A percentile compares a stretch with the other conserved stretches of the same genome.
phyloP scores from a whole-genome alignment of 2,797 vertebrate species.

The Pogoniulus pusillus region DNA sequence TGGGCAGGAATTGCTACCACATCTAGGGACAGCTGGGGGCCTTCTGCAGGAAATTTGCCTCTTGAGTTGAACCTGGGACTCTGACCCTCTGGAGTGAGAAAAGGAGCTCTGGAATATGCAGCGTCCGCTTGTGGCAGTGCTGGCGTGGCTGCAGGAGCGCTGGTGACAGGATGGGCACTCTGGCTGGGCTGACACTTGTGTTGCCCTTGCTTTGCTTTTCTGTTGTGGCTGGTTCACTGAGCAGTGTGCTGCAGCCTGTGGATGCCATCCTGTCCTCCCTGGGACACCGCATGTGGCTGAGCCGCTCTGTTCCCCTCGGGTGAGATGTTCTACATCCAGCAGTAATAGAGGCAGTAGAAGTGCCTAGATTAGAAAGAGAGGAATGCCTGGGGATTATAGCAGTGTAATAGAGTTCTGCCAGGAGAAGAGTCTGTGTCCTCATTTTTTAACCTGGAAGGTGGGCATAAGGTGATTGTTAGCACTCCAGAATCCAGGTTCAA shows the following conservation, averaged over 20 bases:
- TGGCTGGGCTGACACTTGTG: not conserved
- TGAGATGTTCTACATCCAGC: slow-evolving; percentile 35
- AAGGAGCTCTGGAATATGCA: not conserved
- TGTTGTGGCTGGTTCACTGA: not conserved
- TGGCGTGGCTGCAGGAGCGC: rapidly evolving
- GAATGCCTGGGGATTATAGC: slow-evolving; percentile 47
- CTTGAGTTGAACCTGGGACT: not conserved
- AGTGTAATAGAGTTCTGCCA: slow-evolving; percentile 58
- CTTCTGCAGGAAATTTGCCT: not conserved
- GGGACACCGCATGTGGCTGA: not conserved
- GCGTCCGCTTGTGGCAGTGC: not conserved
- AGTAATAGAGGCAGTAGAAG: not conserved
- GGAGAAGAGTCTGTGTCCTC: slow-evolving; percentile 33
- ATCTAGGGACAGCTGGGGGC: not conserved
- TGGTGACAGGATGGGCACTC: not conserved
- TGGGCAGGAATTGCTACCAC: not conserved
- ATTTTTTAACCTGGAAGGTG: slow-evolving; percentile 60
- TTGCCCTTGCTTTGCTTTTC: not conserved
- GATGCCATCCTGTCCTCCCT: not conserved
- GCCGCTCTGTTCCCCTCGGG: not conserved
- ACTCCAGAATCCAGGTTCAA: not conserved
- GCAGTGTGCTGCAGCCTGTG: not conserved
- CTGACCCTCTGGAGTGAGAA: not conserved
- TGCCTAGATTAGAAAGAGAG: slow-evolving; percentile 59
- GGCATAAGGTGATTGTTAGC: slow-evolving; percentile 58